Evolutionary conservation across 2,113 vertebrate genomes (phyloP).

Genomic region (Sapajus apella): DNA sequence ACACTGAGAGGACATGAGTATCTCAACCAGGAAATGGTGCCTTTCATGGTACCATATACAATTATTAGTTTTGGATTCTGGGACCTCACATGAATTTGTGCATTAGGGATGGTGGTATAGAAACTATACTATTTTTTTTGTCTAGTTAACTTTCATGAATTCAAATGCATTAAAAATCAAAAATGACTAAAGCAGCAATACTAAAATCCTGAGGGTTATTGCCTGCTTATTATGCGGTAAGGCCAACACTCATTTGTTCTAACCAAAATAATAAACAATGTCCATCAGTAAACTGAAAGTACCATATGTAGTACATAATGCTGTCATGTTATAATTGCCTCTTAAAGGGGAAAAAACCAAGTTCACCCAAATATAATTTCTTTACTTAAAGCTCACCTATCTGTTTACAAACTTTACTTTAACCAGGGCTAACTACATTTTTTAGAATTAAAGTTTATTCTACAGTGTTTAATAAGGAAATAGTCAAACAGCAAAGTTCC

Average conservation of each 20-base stretch:
- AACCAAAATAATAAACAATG: slow-evolving; percentile 66
- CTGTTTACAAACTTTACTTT: slow-evolving; percentile 49
- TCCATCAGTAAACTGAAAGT: slow-evolving; percentile 39
- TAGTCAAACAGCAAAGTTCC: slow-evolving; percentile 60
- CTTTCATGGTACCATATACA: background rate
- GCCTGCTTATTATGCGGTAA: slow-evolving; percentile 41
- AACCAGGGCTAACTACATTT: slow-evolving; percentile 16
- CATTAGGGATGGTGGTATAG: background rate
- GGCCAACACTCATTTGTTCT: background rate
- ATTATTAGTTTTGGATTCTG: background rate
- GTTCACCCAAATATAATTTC: slow-evolving; percentile 35
- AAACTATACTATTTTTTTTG: slow-evolving; percentile 22
- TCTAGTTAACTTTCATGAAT: slow-evolving; percentile 37
- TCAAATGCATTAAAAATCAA: background rate
- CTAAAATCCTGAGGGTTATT: background rate
- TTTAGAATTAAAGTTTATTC: slow-evolving; percentile 59
- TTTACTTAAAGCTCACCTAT: slow-evolving; percentile 40
- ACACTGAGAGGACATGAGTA: background rate
- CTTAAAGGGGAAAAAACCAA: background rate
- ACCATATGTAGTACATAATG: slow-evolving; percentile 33
- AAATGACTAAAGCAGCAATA: background rate
- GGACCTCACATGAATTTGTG: background rate
- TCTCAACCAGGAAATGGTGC: background rate
- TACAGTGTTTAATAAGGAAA: slow-evolving; percentile 53
- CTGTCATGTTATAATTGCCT: background rate